Evolutionary conservation across 2,888 invertebrate genomes (phyloP).

Genomic region (Chaetogeoica ovagalla): DNA sequence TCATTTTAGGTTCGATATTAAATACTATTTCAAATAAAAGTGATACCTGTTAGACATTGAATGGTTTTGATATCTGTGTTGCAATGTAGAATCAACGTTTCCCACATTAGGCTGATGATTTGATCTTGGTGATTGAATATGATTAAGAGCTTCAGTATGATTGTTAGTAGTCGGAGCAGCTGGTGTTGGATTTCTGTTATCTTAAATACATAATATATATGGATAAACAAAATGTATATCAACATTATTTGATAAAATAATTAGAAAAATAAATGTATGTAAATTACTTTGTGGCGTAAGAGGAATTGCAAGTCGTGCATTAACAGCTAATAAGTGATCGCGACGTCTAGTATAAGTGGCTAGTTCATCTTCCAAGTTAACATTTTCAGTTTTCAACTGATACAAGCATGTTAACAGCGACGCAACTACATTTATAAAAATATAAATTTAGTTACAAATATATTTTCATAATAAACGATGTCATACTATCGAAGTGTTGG

Average conservation of each 20-base stretch:
- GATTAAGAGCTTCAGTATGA: conserved; percentile 11
- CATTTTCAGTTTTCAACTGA: conserved; percentile 90
- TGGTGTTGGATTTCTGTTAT: conserved; percentile 23
- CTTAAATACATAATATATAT: conserved; percentile 13
- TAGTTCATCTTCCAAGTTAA: conserved; percentile 88
- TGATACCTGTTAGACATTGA: conserved; percentile 19
- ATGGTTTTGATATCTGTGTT: conserved; percentile 44
- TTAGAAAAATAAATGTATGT: neutral
- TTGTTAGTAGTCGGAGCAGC: conserved; percentile 21
- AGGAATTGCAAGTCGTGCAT: conserved; percentile 88
- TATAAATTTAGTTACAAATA: neutral
- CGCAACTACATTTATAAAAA: conserved; percentile 67
- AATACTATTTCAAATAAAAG: neutral
- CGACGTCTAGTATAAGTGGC: conserved; percentile 80
- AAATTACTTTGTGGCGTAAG: conserved; percentile 61
- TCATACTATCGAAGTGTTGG: conserved; percentile 81
- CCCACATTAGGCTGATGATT: conserved; percentile 29
- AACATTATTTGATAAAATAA: neutral
- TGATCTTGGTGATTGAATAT: conserved; percentile 11
- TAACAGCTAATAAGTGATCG: conserved; percentile 92
- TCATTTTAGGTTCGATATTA: neutral
- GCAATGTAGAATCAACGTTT: conserved; percentile 24
- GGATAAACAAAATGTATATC: neutral
- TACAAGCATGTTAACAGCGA: conserved; percentile 92
- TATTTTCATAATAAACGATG: neutral